Conservation (phyloP, 1,140 invertebrate genomes). For the Monochamus saltuarius region DNA sequence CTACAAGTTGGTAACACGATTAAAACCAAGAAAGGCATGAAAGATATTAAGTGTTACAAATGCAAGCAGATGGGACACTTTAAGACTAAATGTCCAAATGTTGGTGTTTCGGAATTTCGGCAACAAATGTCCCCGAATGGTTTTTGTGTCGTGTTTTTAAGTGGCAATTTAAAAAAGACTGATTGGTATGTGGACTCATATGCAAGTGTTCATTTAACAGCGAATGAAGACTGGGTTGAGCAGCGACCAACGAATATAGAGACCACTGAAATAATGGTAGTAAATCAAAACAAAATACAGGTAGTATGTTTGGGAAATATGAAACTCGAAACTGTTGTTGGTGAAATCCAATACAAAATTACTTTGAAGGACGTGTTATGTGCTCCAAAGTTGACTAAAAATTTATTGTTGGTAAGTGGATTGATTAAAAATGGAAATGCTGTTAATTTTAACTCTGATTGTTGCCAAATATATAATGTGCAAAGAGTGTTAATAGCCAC, state of each 20-base stretch:
- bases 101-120: not conserved
- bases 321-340: not conserved
- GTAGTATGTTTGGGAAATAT: not conserved
- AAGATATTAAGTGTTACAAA: conserved; percentile 12
- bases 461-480: not conserved
- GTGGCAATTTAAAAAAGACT: conserved; percentile 22
- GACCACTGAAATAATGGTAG: conserved; percentile 16
- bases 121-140: not conserved
- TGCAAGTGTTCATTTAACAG: conserved; percentile 21
- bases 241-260: no score
- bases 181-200: conserved; percentile 40
- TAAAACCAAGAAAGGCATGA: not conserved
- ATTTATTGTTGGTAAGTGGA: conserved; percentile 4
- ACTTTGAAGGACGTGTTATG: no score
- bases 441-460: not conserved
- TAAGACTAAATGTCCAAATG: conserved; percentile 9
- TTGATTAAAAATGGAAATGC: not conserved
- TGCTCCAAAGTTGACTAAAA: not conserved
- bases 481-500: not conserved
- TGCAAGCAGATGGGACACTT: conserved; percentile 16
- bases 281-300: conserved; percentile 1
- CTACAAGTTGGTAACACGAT: no score
- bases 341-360: not conserved
- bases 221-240: conserved; percentile 1
- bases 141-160: conserved; percentile 24